Percentiles rank a stretch among this genome's conserved stretches.
These are phyloP conservation scores for Acrocephalus kingi DNA, from an alignment of 2,113 vertebrate species.

Conservation along the genomic window DNA sequence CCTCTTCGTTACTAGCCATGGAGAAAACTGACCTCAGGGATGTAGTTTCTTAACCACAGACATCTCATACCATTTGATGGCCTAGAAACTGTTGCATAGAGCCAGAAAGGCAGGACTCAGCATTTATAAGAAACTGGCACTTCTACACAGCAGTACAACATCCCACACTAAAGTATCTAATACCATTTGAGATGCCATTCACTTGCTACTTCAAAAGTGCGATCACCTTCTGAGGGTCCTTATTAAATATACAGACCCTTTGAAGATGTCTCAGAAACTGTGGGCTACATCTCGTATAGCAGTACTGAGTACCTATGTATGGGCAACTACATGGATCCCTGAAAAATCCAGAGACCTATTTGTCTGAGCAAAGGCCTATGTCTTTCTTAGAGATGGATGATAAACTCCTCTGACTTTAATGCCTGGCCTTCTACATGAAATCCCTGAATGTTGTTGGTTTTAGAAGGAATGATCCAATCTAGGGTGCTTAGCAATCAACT, in stretches of 20 bases:
- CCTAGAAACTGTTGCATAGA: neutral
- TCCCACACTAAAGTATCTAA: neutral
- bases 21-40: neutral
- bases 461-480: neutral
- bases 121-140: neutral
- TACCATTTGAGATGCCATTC: neutral
- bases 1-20: neutral
- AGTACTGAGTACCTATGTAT: neutral
- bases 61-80: neutral
- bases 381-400: neutral
- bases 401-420: neutral
- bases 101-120: neutral
- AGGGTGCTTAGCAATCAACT: neutral
- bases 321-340: neutral
- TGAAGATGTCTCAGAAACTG: neutral
- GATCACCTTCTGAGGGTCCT: neutral
- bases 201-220: neutral
- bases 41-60: neutral
- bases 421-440: neutral
- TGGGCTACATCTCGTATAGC: neutral
- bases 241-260: neutral
- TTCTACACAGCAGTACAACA: rapidly evolving
- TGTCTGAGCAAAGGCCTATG: neutral
- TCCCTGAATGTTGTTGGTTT: neutral
- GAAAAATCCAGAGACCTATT: neutral